Conservation (phyloP, 2,113 vertebrate genomes). For the Natator depressus region DNA sequence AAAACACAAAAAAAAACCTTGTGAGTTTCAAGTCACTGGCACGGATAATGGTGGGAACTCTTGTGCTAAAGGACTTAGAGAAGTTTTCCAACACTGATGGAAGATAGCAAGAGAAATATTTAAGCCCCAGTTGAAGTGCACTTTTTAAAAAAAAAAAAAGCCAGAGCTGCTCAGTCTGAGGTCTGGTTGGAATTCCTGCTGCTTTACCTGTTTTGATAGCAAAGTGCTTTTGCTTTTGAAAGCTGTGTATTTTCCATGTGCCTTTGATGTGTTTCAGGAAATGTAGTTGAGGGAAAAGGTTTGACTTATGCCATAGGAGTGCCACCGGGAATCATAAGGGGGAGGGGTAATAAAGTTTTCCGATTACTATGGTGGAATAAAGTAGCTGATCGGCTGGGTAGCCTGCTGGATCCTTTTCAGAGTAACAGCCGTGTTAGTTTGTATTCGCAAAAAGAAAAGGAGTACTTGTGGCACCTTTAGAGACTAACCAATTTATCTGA, state of each 20-base stretch:
- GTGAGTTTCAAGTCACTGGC: neutral
- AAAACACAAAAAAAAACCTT: neutral
- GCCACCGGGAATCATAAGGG: neutral
- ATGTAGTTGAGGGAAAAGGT: neutral
- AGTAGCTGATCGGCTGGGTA: neutral
- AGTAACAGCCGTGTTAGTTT: no score
- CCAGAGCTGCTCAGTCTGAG: neutral
- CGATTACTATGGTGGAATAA: neutral
- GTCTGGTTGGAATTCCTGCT: neutral
- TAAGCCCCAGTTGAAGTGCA: neutral
- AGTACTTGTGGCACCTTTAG: no score
- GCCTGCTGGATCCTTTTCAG: neutral
- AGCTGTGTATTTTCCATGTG: neutral
- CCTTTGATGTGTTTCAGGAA: neutral
- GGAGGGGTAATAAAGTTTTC: neutral
- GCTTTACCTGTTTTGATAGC: neutral
- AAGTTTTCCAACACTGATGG: neutral
- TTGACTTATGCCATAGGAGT: neutral
- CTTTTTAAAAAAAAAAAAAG: no score
- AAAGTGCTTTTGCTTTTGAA: neutral
- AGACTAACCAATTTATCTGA: no score
- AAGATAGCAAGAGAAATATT: neutral
- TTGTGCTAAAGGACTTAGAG: neutral
- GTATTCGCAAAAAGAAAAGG: no score
- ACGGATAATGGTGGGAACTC: neutral